Evolutionary conservation across 1,140 invertebrate genomes (phyloP).

Genomic region (Tetragnatha versicolor): DNA sequence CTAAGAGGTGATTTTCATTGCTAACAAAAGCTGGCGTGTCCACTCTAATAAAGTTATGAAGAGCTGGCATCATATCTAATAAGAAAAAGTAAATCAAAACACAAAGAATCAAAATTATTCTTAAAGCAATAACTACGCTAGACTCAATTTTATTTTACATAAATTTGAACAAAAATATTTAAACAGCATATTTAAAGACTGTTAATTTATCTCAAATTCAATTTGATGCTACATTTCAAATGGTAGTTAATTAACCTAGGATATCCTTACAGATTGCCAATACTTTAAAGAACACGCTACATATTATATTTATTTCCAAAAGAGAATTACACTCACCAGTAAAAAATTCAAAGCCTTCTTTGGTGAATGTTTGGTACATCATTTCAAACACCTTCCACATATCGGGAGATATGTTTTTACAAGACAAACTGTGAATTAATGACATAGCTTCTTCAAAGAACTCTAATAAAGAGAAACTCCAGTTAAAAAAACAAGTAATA

Average conservation of each 20-base stretch:
- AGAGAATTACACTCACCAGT: constrained; percentile 66
- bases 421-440: constrained; percentile 90
- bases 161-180: neutral
- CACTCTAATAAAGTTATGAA: constrained; percentile 97
- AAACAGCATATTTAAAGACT: neutral
- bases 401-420: constrained; percentile 84
- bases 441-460: constrained; percentile 96
- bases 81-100: too few species aligned
- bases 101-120: too few species aligned
- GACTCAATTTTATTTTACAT: too few species aligned
- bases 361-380: constrained; percentile 88
- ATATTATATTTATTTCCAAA: neutral
- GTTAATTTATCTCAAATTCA: neutral
- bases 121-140: too few species aligned
- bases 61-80: constrained; percentile 94
- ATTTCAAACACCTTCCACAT: constrained; percentile 97
- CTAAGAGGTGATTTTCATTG: constrained; percentile 86
- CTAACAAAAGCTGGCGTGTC: constrained; percentile 92
- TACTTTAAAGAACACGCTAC: too few species aligned
- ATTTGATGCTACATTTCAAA: too few species aligned
- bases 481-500: neutral
- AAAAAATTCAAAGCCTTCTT: constrained; percentile 96
- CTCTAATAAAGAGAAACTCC: constrained; percentile 70
- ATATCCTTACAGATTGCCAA: too few species aligned
- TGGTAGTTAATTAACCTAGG: too few species aligned